These are phyloP conservation scores for Asarcornis scutulata DNA, from an alignment of 2,113 vertebrate genomes.

Conservation along the genomic window DNA sequence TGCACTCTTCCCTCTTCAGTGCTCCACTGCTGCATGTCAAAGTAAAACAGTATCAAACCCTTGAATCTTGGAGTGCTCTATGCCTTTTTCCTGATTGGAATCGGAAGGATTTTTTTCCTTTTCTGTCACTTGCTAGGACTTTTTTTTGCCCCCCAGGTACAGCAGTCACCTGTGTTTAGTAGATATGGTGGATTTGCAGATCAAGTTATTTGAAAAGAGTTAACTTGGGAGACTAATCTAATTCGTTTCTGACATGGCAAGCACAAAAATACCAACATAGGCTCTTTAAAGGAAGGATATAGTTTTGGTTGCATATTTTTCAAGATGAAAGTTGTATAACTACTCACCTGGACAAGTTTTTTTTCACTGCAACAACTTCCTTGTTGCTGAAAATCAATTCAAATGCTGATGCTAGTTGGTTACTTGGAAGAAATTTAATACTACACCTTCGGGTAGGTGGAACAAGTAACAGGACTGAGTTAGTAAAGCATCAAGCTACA, in stretches of 20 bases:
- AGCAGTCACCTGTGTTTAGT: background rate
- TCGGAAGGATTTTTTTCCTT: background rate
- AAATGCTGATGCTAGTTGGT: background rate
- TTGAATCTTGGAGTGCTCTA: background rate
- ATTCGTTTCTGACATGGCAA: background rate
- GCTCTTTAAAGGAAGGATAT: background rate
- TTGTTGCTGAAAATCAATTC: background rate
- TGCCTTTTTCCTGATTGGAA: background rate
- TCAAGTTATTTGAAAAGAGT: background rate
- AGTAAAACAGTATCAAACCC: background rate
- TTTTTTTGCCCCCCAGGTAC: accelerated
- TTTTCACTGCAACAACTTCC: background rate
- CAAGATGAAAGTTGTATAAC: background rate
- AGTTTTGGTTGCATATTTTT: background rate
- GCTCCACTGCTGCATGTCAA: background rate
- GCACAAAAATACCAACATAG: background rate
- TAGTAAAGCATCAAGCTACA: background rate
- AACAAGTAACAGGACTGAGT: background rate
- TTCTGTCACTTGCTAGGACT: background rate
- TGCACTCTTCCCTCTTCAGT: background rate
- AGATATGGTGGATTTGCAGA: background rate
- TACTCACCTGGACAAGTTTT: background rate
- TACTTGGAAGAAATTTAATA: background rate
- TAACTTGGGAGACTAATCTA: background rate
- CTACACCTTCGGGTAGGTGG: background rate